Evolutionary conservation across 2,113 vertebrate genomes (phyloP).

Genomic region (Takifugu flavidus): DNA sequence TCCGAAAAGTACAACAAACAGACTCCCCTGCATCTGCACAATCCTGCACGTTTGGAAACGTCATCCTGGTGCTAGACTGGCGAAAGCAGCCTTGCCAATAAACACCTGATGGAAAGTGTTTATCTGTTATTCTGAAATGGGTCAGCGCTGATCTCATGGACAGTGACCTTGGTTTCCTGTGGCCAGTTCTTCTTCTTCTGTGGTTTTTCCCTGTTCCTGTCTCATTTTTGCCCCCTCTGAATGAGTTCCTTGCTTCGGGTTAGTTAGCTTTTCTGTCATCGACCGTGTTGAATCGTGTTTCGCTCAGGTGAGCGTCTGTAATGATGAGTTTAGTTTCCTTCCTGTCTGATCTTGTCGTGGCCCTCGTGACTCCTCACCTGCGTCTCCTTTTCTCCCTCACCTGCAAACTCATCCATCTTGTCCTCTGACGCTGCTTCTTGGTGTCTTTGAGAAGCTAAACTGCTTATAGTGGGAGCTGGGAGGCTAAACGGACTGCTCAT

Average conservation of each 20-base stretch:
- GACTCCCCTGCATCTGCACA: constrained; percentile 43
- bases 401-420: too few relatives aligned
- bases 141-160: background rate
- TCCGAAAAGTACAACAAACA: constrained; percentile 56
- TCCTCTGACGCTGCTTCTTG: too few relatives aligned
- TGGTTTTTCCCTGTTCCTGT: background rate
- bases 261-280: too few relatives aligned
- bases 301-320: too few relatives aligned
- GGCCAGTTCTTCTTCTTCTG: constrained; percentile 39
- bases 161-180: background rate
- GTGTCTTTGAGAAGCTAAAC: too few relatives aligned
- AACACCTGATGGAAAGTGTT: background rate
- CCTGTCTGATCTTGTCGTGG: too few relatives aligned
- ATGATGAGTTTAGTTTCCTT: too few relatives aligned
- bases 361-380: too few relatives aligned
- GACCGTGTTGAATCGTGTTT: too few relatives aligned
- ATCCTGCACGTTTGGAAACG: constrained; percentile 32
- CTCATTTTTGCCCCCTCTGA: constrained; percentile 1
- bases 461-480: too few relatives aligned
- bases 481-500: too few relatives aligned
- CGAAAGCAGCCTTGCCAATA: constrained; percentile 26
- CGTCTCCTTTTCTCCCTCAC: constrained; percentile 20
- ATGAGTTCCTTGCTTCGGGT: too few relatives aligned
- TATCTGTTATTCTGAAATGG: background rate
- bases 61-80: constrained; percentile 17